Conservation (phyloP, 2,113 vertebrate species). For the Typhlomys cinereus region DNA sequence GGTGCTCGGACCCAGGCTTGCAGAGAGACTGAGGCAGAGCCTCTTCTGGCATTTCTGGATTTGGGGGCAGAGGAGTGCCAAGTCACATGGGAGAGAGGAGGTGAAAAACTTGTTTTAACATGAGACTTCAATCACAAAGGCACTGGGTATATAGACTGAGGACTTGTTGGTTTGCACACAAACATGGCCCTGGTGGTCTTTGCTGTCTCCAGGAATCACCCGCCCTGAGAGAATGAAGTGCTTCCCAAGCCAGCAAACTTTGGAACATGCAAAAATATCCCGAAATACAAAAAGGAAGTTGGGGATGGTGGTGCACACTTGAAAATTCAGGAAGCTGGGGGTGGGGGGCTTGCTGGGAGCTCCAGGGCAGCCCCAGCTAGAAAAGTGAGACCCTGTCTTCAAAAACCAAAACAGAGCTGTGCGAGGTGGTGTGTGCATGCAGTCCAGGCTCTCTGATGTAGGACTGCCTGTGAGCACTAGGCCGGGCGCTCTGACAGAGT, state of each 20-base stretch:
- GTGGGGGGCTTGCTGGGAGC: not conserved
- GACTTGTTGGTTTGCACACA: not conserved
- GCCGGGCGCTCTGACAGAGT: too few species aligned
- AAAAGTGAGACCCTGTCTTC: not conserved
- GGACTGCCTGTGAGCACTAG: too few species aligned
- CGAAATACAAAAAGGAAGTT: not conserved
- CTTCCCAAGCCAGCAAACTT: not conserved
- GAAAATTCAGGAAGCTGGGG: not conserved
- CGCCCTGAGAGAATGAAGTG: not conserved
- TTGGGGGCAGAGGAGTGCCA: not conserved
- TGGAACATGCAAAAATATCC: not conserved
- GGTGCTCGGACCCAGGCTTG: too few species aligned
- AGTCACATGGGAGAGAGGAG: not conserved
- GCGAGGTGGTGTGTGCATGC: not conserved
- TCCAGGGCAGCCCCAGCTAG: not conserved
- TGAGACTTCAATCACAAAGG: not conserved
- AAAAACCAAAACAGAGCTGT: not conserved
- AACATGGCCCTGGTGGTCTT: not conserved
- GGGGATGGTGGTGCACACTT: not conserved
- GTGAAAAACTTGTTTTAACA: not conserved
- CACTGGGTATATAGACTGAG: not conserved
- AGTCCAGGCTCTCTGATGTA: too few species aligned
- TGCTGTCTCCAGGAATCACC: not conserved
- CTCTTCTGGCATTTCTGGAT: not conserved
- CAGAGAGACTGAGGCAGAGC: not conserved